These are phyloP conservation scores for Xiphophorus hellerii DNA, from an alignment of 2,113 vertebrate species.

Conservation along the genomic window DNA sequence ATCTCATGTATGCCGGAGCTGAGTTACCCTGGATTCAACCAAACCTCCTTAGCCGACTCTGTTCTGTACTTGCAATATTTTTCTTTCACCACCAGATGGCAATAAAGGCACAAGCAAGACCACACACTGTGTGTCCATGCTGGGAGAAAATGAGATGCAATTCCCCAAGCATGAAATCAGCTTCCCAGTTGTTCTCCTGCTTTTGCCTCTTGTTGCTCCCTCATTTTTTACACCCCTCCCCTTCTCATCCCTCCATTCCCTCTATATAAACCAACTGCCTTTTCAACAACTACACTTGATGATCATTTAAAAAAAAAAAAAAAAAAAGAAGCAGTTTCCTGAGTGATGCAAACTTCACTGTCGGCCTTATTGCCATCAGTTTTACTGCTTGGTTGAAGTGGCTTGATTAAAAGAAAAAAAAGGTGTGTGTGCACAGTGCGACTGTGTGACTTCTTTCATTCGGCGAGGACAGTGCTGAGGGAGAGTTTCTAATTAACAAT, in stretches of 20 bases:
- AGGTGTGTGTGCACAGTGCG: conserved; percentile 21
- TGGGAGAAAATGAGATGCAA: conserved; percentile 72
- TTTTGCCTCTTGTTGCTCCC: conserved; percentile 43
- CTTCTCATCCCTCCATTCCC: background rate
- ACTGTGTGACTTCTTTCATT: conserved; percentile 34
- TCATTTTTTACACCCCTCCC: conserved; percentile 16
- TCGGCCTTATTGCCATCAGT: conserved; percentile 15
- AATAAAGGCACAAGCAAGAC: conserved; percentile 50
- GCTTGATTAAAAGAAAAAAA: conserved; percentile 34
- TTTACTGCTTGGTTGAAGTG: conserved; percentile 14
- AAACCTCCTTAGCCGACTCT: background rate
- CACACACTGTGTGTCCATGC: conserved; percentile 3
- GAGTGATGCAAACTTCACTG: conserved; percentile 42
- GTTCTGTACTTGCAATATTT: background rate
- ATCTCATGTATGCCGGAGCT: background rate
- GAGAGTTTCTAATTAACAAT: conserved; percentile 74
- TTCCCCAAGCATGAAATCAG: conserved; percentile 76
- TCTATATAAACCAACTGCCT: conserved; percentile 14
- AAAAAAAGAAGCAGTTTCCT: conserved; percentile 26
- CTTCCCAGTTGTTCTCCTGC: conserved; percentile 71
- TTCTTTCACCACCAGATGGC: conserved; percentile 67
- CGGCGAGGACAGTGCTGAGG: conserved; percentile 35
- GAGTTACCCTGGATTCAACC: conserved; percentile 17
- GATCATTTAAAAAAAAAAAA: conserved; percentile 49
- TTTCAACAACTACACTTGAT: conserved; percentile 38